A percentile compares a stretch with the other conserved stretches of the same genome.
Conservation (phyloP, 2,888 invertebrate species). For the Fragum sueziense region DNA sequence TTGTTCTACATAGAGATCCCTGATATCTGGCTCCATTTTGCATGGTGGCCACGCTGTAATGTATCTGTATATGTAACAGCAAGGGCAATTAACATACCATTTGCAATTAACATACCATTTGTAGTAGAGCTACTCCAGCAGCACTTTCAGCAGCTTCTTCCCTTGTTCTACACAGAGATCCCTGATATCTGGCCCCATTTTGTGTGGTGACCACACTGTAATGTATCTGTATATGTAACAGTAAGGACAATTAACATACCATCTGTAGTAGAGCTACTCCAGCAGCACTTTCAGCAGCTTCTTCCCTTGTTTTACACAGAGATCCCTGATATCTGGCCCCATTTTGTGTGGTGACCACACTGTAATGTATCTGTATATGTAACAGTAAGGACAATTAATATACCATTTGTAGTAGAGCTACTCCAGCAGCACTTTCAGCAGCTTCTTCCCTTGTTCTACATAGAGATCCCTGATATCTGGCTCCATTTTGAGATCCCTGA, state of each 20-base stretch:
- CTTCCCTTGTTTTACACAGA: slow-evolving; percentile 82
- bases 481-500: too few species aligned
- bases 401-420: slow-evolving; percentile 77
- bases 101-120: slow-evolving; percentile 72
- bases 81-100: too few species aligned
- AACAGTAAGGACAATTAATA: too few species aligned
- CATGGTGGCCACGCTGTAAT: slow-evolving; percentile 82
- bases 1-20: slow-evolving; percentile 83
- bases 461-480: slow-evolving; percentile 83
- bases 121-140: slow-evolving; percentile 75
- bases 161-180: slow-evolving; percentile 83
- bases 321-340: slow-evolving; percentile 83
- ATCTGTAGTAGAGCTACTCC: slow-evolving; percentile 75
- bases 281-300: slow-evolving; percentile 82
- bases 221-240: too few species aligned
- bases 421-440: slow-evolving; percentile 78
- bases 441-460: slow-evolving; percentile 83
- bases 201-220: slow-evolving; percentile 83
- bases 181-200: slow-evolving; percentile 83
- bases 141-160: slow-evolving; percentile 83
- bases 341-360: slow-evolving; percentile 84
- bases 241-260: slow-evolving; percentile 68
- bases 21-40: slow-evolving; percentile 83
- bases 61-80: too few species aligned
- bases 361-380: slow-evolving; percentile 58